phyloP scores from a whole-genome alignment of 1,140 invertebrate species.

The Triops longicaudatus region DNA sequence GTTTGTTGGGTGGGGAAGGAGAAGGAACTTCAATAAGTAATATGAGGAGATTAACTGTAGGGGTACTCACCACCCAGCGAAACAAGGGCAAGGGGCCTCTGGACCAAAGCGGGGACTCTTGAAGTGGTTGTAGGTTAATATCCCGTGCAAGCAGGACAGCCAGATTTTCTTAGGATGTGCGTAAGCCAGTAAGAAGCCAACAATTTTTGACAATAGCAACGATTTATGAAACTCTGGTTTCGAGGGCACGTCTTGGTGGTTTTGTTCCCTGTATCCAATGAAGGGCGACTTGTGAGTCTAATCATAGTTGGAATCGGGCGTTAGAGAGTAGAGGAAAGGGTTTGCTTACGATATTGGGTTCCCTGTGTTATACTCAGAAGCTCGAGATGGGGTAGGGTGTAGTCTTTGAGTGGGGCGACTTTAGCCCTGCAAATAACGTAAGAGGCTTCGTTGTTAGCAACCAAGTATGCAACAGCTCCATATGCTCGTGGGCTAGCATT shows the following conservation, averaged over 20 bases:
- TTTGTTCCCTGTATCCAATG: neutral
- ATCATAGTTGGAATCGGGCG: neutral
- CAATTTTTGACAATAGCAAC: no score
- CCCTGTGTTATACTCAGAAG: neutral
- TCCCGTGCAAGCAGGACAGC: no score
- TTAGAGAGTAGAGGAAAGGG: neutral
- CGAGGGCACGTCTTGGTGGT: neutral
- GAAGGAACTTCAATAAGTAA: neutral
- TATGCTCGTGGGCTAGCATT: constrained; percentile 24
- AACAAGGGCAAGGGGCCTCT: no score
- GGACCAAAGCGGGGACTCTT: no score
- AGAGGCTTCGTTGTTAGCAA: no score
- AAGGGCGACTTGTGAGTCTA: neutral
- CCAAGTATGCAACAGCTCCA: no score
- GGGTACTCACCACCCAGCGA: neutral
- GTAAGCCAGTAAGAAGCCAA: no score
- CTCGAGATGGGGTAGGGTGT: no score
- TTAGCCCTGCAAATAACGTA: no score
- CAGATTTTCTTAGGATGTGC: no score
- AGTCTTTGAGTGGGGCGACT: no score
- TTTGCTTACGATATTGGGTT: neutral
- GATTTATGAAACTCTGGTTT: neutral
- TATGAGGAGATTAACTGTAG: neutral
- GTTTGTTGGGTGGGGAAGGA: neutral
- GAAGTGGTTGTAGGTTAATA: no score